Percentiles rank a stretch among this genome's conserved stretches.
Evolutionary conservation across 1,140 invertebrate species (phyloP).

Genomic region (Drosophila guanche): DNA sequence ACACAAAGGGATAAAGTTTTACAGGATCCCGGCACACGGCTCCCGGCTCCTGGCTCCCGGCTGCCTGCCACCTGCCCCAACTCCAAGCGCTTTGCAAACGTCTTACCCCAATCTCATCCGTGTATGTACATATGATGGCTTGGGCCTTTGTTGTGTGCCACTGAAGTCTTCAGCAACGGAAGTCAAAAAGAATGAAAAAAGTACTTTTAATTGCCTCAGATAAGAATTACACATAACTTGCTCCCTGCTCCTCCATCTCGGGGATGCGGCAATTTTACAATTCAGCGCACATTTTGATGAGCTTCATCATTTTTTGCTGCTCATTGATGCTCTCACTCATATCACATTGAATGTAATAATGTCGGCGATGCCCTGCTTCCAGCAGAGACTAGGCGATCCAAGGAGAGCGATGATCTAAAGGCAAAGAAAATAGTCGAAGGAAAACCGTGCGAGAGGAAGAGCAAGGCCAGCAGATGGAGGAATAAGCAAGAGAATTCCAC

Average conservation of each 20-base stretch:
- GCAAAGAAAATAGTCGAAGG: neutral
- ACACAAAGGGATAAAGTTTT: conserved; percentile 75
- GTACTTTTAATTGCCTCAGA: conserved; percentile 77
- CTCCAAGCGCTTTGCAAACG: neutral
- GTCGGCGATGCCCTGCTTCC: neutral
- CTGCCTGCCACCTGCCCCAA: conserved; percentile 1
- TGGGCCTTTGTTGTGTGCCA: conserved; percentile 32
- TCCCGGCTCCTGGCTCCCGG: neutral
- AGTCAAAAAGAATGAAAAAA: conserved; percentile 57
- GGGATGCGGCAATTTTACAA: conserved; percentile 74
- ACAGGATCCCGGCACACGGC: conserved; percentile 27
- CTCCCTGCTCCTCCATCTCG: conserved; percentile 1
- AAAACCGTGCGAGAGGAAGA: no score
- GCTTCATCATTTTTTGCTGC: conserved; percentile 79
- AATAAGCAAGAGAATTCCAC: no score
- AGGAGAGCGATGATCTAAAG: neutral
- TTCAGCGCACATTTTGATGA: conserved; percentile 80
- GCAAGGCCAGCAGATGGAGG: no score
- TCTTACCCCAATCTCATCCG: no score
- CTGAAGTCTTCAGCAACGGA: conserved; percentile 46
- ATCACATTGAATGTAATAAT: conserved; percentile 35
- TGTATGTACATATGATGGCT: conserved; percentile 41
- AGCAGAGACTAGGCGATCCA: neutral
- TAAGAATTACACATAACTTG: conserved; percentile 76
- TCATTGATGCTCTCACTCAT: conserved; percentile 73